Percentiles rank a stretch among this genome's conserved stretches.
phyloP scores from a whole-genome alignment of 2,797 vertebrate genomes.

The Alectoris magna region DNA sequence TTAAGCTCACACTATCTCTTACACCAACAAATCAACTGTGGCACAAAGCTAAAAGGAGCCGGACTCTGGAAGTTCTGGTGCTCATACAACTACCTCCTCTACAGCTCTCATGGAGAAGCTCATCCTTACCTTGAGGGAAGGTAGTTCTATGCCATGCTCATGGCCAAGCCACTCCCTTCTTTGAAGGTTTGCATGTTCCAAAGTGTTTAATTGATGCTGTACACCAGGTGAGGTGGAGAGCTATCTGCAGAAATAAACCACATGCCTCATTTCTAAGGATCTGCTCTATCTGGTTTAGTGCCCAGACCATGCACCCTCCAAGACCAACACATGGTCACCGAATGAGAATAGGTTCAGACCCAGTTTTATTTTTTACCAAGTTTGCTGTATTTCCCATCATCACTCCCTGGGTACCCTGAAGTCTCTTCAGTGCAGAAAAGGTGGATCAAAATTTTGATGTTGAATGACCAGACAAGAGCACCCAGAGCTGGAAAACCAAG shows the following conservation, averaged over 20 bases:
- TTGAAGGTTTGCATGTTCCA: neutral
- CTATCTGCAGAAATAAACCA: neutral
- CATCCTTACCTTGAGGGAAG: neutral
- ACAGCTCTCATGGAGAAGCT: neutral
- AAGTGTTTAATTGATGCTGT: neutral
- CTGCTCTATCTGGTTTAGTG: neutral
- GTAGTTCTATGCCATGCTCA: neutral
- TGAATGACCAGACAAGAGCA: neutral
- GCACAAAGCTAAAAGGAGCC: neutral
- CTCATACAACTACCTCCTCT: neutral
- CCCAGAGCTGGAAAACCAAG: neutral
- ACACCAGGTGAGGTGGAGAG: neutral
- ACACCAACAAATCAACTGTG: neutral
- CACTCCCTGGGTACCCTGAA: neutral
- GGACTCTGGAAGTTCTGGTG: neutral
- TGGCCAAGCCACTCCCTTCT: neutral
- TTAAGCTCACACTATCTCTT: neutral
- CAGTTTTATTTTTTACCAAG: neutral
- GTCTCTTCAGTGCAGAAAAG: neutral
- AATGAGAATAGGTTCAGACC: neutral
- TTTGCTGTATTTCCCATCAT: neutral
- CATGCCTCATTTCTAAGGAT: neutral
- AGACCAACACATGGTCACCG: neutral
- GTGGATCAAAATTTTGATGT: neutral
- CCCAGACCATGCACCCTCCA: neutral